Conservation (phyloP, 2,113 vertebrate species). For the Gambusia holbrooki region DNA sequence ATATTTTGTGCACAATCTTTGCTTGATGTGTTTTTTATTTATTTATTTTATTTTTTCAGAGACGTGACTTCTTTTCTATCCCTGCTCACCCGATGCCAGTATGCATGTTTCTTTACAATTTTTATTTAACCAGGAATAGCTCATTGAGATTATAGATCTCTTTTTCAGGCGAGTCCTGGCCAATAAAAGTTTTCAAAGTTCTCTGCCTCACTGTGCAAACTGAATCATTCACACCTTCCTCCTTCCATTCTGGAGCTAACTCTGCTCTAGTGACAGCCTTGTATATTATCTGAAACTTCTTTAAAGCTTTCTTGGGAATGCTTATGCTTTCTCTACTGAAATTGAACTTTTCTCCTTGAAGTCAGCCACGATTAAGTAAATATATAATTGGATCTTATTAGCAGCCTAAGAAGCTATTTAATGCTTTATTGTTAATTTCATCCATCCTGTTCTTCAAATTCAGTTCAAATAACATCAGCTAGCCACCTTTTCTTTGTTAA, state of each 20-base stretch:
- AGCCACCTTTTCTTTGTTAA: background rate
- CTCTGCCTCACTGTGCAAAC: too few relatives aligned
- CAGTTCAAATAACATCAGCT: too few relatives aligned
- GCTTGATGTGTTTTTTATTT: background rate
- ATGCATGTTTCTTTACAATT: too few relatives aligned
- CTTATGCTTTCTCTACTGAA: background rate
- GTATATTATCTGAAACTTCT: too few relatives aligned
- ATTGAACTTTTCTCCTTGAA: background rate
- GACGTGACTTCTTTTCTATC: background rate
- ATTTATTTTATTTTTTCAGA: background rate
- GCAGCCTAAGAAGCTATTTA: background rate
- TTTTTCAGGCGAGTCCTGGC: too few relatives aligned
- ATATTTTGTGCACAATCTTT: background rate
- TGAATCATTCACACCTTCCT: too few relatives aligned
- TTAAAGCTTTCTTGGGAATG: too few relatives aligned
- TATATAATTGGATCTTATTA: background rate
- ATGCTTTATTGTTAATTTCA: background rate
- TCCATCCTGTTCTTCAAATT: background rate
- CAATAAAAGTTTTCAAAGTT: too few relatives aligned
- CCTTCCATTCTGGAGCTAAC: too few relatives aligned
- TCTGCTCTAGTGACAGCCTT: too few relatives aligned
- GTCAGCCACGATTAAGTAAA: background rate
- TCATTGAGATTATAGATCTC: too few relatives aligned
- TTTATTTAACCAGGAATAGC: too few relatives aligned
- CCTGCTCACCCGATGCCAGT: background rate